Evolutionary conservation across 2,797 vertebrate species (phyloP).

Genomic region (Sylvia borin): DNA sequence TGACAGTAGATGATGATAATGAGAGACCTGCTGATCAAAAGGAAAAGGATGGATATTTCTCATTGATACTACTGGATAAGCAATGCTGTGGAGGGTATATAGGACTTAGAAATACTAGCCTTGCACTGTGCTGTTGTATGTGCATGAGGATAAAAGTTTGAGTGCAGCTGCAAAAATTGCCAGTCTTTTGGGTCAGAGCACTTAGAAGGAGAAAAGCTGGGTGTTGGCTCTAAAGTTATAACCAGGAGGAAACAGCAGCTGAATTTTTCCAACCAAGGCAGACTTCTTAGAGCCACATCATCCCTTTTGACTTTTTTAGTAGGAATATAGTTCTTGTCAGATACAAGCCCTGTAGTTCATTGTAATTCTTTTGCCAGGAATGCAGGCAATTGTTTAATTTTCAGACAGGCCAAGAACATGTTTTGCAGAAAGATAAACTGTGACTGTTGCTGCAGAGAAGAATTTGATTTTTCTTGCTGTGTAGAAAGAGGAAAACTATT

Average conservation of each 20-base stretch:
- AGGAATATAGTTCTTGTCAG: conserved; percentile 2
- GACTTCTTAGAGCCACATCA: neutral
- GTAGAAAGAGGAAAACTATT: neutral
- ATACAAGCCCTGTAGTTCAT: conserved; percentile 15
- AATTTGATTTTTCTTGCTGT: neutral
- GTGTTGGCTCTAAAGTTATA: conserved; percentile 15
- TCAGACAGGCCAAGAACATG: conserved; percentile 27
- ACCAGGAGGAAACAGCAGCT: conserved; percentile 22
- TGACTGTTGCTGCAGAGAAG: neutral
- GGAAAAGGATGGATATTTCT: neutral
- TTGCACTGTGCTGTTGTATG: neutral
- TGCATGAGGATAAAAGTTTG: neutral
- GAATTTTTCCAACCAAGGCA: conserved; percentile 25
- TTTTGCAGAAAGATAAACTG: conserved; percentile 43
- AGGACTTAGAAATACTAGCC: neutral
- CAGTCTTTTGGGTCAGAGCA: neutral
- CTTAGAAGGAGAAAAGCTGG: neutral
- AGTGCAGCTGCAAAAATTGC: neutral
- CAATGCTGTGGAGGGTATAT: neutral
- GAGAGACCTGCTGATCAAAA: neutral
- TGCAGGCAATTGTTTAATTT: conserved; percentile 56
- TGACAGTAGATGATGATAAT: neutral
- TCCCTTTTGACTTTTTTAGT: conserved; percentile 26
- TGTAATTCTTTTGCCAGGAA: conserved; percentile 30
- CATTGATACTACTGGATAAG: neutral